These are phyloP conservation scores for Tryphoninae sp. DNA, from an alignment of 2,888 invertebrate genomes.

Conservation along the genomic window DNA sequence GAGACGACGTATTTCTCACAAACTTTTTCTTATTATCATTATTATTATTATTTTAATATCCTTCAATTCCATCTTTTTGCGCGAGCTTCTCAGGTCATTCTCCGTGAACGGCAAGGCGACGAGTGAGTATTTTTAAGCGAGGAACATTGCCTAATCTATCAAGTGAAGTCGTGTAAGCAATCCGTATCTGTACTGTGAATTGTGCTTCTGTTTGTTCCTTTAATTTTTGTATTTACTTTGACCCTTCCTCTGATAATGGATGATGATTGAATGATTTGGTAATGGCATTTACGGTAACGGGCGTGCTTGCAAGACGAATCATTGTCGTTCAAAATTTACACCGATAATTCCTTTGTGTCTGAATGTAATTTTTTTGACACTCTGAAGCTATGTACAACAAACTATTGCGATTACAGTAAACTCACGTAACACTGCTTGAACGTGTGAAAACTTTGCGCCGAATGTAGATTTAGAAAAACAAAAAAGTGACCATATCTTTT, in stretches of 20 bases:
- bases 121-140: slow-evolving; percentile 45
- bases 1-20: slow-evolving; percentile 47
- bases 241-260: background rate
- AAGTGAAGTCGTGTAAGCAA: slow-evolving; percentile 42
- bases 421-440: slow-evolving; percentile 80
- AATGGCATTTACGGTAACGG: slow-evolving; percentile 38
- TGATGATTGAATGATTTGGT: slow-evolving; percentile 12
- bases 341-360: slow-evolving; percentile 49
- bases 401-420: slow-evolving; percentile 68
- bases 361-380: slow-evolving; percentile 18
- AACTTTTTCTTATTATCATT: slow-evolving; percentile 18
- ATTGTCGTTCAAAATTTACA: slow-evolving; percentile 34
- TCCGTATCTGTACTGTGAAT: slow-evolving; percentile 19
- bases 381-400: slow-evolving; percentile 49
- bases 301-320: slow-evolving; percentile 45
- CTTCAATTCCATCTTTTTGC: slow-evolving; percentile 10
- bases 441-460: slow-evolving; percentile 64
- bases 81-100: slow-evolving; percentile 65
- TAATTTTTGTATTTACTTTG: slow-evolving; percentile 8
- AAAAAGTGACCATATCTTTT: slow-evolving; percentile 21
- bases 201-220: slow-evolving; percentile 17
- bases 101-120: slow-evolving; percentile 61
- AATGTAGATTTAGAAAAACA: slow-evolving; percentile 44
- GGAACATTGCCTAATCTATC: slow-evolving; percentile 51
- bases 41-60: slow-evolving; percentile 14